Conservation (phyloP, 2,797 vertebrate species). For the Xenops minutus region DNA sequence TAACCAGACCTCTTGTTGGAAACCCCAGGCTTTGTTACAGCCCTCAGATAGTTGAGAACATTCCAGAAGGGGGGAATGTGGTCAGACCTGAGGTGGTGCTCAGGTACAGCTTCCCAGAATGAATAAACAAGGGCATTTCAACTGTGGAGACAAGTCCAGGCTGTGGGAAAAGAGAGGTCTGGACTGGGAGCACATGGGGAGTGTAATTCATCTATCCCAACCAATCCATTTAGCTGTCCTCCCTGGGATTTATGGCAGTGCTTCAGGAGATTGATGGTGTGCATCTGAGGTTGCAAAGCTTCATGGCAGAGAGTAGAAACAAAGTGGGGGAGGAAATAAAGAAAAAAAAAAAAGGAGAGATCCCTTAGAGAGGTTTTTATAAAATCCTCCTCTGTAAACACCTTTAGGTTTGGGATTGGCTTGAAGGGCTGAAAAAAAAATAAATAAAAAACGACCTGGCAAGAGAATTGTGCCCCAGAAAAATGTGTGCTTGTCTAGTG, state of each 20-base stretch:
- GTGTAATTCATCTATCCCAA: not conserved
- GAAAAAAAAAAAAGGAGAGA: accelerated
- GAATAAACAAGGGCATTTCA: not conserved
- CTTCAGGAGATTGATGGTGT: not conserved
- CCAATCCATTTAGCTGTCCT: not conserved
- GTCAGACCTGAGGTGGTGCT: not conserved
- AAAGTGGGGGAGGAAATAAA: accelerated
- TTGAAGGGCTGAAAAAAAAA: not conserved
- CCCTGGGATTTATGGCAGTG: not conserved
- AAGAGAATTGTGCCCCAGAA: not conserved
- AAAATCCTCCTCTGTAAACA: not conserved
- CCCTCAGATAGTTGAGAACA: not conserved
- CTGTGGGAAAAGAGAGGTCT: not conserved
- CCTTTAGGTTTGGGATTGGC: not conserved
- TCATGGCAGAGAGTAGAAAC: not conserved
- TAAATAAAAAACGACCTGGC: not conserved
- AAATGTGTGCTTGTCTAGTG: not conserved
- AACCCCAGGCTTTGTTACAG: not conserved
- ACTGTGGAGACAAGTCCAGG: not conserved
- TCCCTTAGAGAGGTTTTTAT: not conserved
- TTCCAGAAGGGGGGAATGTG: not conserved
- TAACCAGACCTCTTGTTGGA: not conserved
- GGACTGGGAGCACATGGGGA: not conserved
- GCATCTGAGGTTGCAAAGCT: not conserved
- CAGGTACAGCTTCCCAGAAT: not conserved